A percentile compares a stretch with the other conserved stretches of the same genome.
phyloP scores from a whole-genome alignment of 2,113 vertebrate species.

The Electrona antarctica region DNA sequence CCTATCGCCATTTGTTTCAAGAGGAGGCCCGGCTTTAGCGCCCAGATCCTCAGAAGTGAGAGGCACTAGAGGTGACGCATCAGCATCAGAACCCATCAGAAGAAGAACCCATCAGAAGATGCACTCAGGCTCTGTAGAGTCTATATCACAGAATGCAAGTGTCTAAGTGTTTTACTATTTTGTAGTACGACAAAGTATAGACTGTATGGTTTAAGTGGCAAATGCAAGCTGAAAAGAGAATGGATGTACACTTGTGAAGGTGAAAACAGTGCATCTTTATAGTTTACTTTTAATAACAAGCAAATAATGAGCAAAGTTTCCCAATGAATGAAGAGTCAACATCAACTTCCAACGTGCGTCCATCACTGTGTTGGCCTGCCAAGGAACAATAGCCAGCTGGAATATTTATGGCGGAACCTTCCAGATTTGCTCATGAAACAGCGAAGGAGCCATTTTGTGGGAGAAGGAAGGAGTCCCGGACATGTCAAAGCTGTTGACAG shows the following conservation, averaged over 20 bases:
- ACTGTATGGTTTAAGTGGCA: background rate
- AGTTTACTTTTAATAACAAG: background rate
- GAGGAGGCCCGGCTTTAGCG: conserved; percentile 50
- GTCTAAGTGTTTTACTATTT: conserved; percentile 1
- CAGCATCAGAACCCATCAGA: conserved; percentile 33
- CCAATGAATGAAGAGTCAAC: conserved; percentile 33
- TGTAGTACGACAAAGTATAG: background rate
- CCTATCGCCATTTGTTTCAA: conserved; percentile 58
- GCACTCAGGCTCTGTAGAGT: conserved; percentile 10
- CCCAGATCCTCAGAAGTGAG: conserved; percentile 36
- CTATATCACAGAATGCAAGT: background rate
- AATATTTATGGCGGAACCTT: conserved; percentile 54
- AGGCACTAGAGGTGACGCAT: conserved; percentile 46
- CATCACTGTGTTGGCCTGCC: conserved; percentile 27
- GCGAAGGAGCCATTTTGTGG: conserved; percentile 70
- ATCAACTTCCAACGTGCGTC: conserved; percentile 41
- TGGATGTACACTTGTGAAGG: too few relatives aligned
- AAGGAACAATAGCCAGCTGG: conserved; percentile 36
- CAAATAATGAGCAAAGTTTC: conserved; percentile 2
- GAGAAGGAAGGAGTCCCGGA: conserved; percentile 81
- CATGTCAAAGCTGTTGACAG: conserved; percentile 86
- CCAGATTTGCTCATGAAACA: conserved; percentile 60
- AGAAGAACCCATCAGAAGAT: conserved; percentile 36
- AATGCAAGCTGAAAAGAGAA: background rate
- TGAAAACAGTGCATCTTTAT: background rate